Evolutionary conservation across 1,140 invertebrate species (phyloP).

Genomic region (Cryptotermes secundus): DNA sequence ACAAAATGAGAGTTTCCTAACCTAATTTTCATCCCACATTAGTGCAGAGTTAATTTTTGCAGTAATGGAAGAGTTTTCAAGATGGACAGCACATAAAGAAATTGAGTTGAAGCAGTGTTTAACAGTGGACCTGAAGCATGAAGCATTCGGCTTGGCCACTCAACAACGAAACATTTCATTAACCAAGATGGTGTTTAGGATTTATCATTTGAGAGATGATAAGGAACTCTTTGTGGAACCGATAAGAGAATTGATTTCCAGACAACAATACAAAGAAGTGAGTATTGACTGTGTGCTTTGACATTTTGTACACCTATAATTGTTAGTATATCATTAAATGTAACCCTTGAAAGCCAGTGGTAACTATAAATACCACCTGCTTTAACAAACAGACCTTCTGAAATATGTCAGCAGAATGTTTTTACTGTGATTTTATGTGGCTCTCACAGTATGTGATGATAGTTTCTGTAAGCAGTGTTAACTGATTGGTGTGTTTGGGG

Average conservation of each 20-base stretch:
- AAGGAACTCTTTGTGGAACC: conserved; percentile 54
- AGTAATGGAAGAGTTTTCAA: conserved; percentile 61
- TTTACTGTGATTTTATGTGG: too few species aligned
- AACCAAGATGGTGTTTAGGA: conserved; percentile 53
- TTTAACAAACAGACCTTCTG: too few species aligned
- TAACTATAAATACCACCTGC: too few species aligned
- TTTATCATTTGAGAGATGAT: conserved; percentile 55
- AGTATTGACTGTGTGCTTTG: conserved; percentile 21
- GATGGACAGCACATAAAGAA: conserved; percentile 48
- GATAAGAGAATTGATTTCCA: conserved; percentile 53
- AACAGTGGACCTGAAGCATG: conserved; percentile 55
- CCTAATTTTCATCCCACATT: too few species aligned
- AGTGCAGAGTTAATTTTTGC: conserved; percentile 37
- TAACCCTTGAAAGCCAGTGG: too few species aligned
- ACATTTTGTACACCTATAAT: not conserved
- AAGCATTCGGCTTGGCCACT: conserved; percentile 58
- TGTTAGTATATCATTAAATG: too few species aligned
- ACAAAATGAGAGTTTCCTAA: too few species aligned
- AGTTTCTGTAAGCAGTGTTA: too few species aligned
- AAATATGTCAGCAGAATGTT: too few species aligned
- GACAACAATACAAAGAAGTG: conserved; percentile 61
- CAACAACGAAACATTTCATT: conserved; percentile 55
- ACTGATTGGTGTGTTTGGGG: too few species aligned
- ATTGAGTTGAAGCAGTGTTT: conserved; percentile 47
- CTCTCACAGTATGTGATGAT: too few species aligned